Evolutionary conservation across 2,797 vertebrate species (phyloP).

Genomic region (Euphonia xanthogaster): DNA sequence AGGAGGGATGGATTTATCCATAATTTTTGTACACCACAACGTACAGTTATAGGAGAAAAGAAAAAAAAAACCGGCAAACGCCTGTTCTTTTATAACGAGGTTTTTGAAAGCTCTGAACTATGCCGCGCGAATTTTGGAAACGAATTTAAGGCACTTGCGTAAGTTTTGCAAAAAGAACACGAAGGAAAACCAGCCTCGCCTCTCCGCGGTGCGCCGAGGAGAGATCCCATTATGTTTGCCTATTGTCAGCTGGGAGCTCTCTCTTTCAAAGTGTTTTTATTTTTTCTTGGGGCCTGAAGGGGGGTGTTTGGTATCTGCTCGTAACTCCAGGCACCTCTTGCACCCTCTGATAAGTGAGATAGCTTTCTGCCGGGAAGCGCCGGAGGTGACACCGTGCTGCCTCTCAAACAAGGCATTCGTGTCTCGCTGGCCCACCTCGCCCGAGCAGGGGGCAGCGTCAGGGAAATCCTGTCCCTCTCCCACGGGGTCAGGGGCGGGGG

Average conservation of each 20-base stretch:
- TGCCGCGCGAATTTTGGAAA: rapidly evolving
- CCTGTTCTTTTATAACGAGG: neutral
- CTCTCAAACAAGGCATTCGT: neutral
- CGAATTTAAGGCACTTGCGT: neutral
- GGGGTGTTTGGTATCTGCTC: neutral
- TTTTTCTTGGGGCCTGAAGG: rapidly evolving
- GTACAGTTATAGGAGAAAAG: neutral
- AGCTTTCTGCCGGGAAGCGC: neutral
- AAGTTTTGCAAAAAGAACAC: neutral
- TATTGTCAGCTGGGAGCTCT: too few species aligned
- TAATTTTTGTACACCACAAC: rapidly evolving
- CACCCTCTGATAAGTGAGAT: neutral
- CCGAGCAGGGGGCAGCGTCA: neutral
- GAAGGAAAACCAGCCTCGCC: neutral
- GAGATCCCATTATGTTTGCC: neutral
- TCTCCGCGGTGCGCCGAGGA: rapidly evolving
- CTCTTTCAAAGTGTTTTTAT: neutral
- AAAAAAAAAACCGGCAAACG: neutral
- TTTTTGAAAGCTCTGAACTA: neutral
- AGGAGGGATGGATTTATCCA: neutral
- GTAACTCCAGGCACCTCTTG: neutral
- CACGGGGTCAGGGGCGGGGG: rapidly evolving
- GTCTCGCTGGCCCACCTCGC: neutral
- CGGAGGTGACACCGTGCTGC: neutral
- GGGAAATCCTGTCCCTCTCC: neutral